phyloP scores from a whole-genome alignment of 2,797 vertebrate genomes.

The Fistularia tabacaria region DNA sequence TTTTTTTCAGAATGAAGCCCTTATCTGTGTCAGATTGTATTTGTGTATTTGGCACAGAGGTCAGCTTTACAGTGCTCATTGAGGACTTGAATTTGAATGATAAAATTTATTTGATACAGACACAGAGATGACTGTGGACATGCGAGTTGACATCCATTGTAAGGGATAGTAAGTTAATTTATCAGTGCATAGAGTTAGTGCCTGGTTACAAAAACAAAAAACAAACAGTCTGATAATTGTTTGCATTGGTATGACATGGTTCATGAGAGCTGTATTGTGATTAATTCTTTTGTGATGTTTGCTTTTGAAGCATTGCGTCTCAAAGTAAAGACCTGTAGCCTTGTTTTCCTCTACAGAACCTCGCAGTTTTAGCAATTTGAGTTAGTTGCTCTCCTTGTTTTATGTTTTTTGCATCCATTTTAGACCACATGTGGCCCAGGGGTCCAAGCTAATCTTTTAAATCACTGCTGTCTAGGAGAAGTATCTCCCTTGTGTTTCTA shows the following conservation, averaged over 20 bases:
- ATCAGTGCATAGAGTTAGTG: no score
- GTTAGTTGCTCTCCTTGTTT: constrained; percentile 8
- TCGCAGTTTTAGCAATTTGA: constrained; percentile 4
- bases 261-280: no score
- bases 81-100: constrained; percentile 25
- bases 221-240: no score
- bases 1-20: constrained; percentile 3
- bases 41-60: constrained; percentile 27
- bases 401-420: constrained; percentile 12
- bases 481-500: constrained; percentile 10
- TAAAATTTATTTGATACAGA: constrained; percentile 4
- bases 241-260: no score
- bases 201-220: no score
- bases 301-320: not conserved
- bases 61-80: constrained; percentile 45
- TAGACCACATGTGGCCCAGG: constrained; percentile 15
- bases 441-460: constrained; percentile 29
- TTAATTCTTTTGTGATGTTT: not conserved
- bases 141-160: no score
- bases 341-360: constrained; percentile 7
- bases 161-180: no score
- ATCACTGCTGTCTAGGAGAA: constrained; percentile 19
- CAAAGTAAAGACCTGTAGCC: constrained; percentile 3
- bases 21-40: constrained; percentile 22
- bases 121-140: no score